Conservation (phyloP, 1,140 invertebrate species). For the Aphis gossypii region DNA sequence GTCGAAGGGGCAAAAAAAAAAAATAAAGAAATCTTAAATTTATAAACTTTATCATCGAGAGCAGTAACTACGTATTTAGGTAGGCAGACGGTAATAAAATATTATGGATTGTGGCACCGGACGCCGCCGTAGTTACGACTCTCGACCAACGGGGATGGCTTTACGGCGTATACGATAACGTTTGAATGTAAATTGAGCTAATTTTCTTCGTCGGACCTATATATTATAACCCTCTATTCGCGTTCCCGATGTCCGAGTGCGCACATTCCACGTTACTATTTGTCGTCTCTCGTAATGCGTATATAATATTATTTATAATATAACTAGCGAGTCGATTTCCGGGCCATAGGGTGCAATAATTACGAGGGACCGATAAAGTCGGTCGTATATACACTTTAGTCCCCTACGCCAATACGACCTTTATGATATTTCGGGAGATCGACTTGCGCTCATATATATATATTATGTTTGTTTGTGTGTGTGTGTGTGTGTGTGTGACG, state of each 20-base stretch:
- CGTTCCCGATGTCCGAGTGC: background rate
- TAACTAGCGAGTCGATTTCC: conserved; percentile 47
- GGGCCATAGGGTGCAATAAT: conserved; percentile 39
- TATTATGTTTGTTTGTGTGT: background rate
- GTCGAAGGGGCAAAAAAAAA: background rate
- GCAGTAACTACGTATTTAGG: background rate
- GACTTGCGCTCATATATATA: background rate
- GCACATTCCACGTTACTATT: background rate
- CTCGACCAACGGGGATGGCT: background rate
- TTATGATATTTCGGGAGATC: background rate
- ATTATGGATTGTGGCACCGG: background rate
- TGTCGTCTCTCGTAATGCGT: background rate
- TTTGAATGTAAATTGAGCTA: conserved; percentile 44
- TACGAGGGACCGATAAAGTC: conserved; percentile 5
- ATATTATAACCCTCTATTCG: background rate
- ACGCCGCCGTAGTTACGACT: background rate
- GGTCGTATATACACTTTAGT: background rate
- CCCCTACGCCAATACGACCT: background rate
- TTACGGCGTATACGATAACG: background rate
- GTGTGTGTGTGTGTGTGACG: too few species aligned
- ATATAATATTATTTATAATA: conserved; percentile 47
- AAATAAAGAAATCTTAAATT: conserved; percentile 12
- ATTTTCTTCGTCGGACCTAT: conserved; percentile 4
- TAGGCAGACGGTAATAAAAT: background rate
- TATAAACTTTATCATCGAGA: background rate